Percentiles rank a stretch among this genome's conserved stretches.
phyloP scores from a whole-genome alignment of 2,797 vertebrate genomes.

The Botia almorhae region DNA sequence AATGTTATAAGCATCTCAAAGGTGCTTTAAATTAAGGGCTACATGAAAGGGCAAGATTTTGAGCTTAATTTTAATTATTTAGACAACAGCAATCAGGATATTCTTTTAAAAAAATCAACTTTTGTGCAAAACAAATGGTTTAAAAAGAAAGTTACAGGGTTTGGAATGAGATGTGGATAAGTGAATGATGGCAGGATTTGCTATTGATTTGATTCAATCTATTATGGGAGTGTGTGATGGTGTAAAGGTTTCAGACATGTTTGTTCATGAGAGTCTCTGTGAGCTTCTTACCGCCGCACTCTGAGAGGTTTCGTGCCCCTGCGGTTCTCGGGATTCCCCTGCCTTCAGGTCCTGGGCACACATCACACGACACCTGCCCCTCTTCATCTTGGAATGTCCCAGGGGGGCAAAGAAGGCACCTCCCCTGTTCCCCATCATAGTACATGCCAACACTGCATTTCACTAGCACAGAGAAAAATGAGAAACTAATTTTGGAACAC shows the following conservation, averaged over 20 bases:
- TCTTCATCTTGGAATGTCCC: conserved; percentile 88
- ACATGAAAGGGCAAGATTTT: not conserved
- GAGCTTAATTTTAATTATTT: not conserved
- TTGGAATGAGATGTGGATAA: not conserved
- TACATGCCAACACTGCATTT: conserved; percentile 82
- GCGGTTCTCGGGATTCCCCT: conserved; percentile 73
- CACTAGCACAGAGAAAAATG: conserved; percentile 71
- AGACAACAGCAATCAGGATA: not conserved
- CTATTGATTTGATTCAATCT: conserved; percentile 3
- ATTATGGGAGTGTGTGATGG: not conserved
- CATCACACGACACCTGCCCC: conserved; percentile 85
- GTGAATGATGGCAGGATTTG: not conserved
- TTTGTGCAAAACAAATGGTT: not conserved
- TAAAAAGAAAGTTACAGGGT: not conserved
- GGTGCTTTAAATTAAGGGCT: not conserved
- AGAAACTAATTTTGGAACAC: conserved; percentile 2
- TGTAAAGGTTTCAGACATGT: conserved; percentile 10
- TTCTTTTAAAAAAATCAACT: not conserved
- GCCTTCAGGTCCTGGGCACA: conserved; percentile 80
- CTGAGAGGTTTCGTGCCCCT: conserved; percentile 82
- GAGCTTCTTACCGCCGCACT: conserved; percentile 82
- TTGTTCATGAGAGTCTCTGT: conserved; percentile 2
- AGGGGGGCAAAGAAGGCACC: conserved; percentile 82
- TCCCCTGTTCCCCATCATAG: conserved; percentile 80
- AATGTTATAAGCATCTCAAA: no score